These are phyloP conservation scores for Nebria ingens DNA, from an alignment of 1,140 invertebrate genomes.

Conservation along the genomic window DNA sequence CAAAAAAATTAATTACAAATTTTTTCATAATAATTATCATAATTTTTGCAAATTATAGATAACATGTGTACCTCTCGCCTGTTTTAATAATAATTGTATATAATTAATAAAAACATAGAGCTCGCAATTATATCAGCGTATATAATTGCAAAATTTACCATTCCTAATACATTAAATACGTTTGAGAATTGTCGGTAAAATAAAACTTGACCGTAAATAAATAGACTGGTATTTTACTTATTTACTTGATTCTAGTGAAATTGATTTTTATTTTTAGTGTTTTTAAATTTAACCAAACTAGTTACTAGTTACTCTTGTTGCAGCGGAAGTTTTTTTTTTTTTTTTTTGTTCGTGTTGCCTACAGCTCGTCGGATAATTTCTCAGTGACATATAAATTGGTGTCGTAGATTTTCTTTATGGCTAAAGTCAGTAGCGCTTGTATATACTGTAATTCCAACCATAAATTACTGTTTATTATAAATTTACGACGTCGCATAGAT, in stretches of 20 bases:
- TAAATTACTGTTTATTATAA: no score
- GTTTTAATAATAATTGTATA: not conserved
- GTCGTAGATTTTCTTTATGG: not conserved
- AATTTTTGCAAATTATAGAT: no score
- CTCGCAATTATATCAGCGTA: not conserved
- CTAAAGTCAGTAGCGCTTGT: not conserved
- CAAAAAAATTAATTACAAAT: not conserved
- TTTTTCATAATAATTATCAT: not conserved
- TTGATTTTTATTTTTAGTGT: not conserved
- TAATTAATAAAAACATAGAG: not conserved
- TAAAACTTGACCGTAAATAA: no score
- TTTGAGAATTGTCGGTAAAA: not conserved
- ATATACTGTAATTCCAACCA: no score
- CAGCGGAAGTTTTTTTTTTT: not conserved
- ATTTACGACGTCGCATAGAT: no score
- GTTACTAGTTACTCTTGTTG: not conserved
- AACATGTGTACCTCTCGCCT: not conserved
- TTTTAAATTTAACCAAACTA: not conserved
- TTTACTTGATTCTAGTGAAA: not conserved
- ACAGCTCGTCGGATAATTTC: not conserved
- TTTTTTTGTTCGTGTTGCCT: not conserved
- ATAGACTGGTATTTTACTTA: not conserved
- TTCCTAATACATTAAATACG: not conserved
- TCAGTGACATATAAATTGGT: not conserved
- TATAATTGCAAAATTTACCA: not conserved